phyloP scores from a whole-genome alignment of 1,140 invertebrate species.

The Lepidurus couesii region DNA sequence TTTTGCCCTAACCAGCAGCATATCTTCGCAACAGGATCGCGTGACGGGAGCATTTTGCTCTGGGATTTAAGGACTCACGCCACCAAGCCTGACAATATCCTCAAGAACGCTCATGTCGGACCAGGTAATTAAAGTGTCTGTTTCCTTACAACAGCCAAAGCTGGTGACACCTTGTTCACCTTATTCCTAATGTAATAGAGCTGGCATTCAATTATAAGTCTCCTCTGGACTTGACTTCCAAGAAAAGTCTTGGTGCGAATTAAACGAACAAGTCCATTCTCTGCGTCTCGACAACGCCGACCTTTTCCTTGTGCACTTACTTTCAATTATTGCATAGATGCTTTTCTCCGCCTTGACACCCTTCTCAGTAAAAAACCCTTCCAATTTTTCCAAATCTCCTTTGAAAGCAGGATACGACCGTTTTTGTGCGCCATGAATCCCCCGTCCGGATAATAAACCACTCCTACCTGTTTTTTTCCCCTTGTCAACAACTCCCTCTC shows the following conservation, averaged over 20 bases:
- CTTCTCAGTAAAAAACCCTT: neutral
- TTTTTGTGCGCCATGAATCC: neutral
- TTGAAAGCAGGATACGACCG: neutral
- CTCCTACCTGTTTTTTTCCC: neutral
- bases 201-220: too few species aligned
- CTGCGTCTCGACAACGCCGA: neutral
- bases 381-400: neutral
- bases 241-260: neutral
- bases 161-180: too few species aligned
- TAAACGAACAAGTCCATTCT: neutral
- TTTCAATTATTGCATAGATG: neutral
- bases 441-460: neutral
- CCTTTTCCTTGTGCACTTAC: neutral
- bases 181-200: too few species aligned
- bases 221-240: neutral
- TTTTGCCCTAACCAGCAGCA: conserved; percentile 57
- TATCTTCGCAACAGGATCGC: conserved; percentile 74
- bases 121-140: conserved; percentile 23
- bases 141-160: neutral
- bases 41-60: conserved; percentile 74
- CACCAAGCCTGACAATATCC: conserved; percentile 41
- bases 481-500: neutral
- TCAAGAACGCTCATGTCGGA: conserved; percentile 43
- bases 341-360: neutral
- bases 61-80: conserved; percentile 67